A percentile compares a stretch with the other conserved stretches of the same genome.
phyloP scores from a whole-genome alignment of 2,797 vertebrate genomes.

The Apodemus agrarius region DNA sequence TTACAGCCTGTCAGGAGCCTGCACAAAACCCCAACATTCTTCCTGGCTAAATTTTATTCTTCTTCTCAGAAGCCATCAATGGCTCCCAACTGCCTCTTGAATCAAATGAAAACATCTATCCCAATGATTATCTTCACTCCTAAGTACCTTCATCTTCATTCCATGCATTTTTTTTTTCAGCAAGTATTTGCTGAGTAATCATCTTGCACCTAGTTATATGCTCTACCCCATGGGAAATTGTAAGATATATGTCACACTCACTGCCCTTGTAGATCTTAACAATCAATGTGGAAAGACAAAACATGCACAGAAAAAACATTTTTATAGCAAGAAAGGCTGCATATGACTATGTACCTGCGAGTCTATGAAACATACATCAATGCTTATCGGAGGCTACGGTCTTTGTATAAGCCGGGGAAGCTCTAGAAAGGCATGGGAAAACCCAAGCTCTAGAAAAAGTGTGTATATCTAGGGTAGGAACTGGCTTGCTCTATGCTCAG shows the following conservation, averaged over 20 bases:
- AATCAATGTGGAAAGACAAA: slow-evolving; percentile 52
- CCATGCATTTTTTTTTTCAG: neutral
- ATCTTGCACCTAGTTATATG: slow-evolving; percentile 17
- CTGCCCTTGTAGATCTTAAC: slow-evolving; percentile 25
- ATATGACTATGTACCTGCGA: neutral
- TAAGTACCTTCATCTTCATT: slow-evolving; percentile 61
- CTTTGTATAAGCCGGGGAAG: neutral
- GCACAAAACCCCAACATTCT: slow-evolving; percentile 27
- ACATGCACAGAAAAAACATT: slow-evolving; percentile 27
- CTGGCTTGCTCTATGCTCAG: neutral
- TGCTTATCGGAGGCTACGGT: neutral
- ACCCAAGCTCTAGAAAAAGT: neutral
- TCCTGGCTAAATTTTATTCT: slow-evolving; percentile 57
- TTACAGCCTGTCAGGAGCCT: slow-evolving; percentile 52
- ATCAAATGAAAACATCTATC: slow-evolving; percentile 68
- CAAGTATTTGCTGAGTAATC: slow-evolving; percentile 62
- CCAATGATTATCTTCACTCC: slow-evolving; percentile 58
- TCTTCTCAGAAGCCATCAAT: slow-evolving; percentile 60
- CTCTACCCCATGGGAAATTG: slow-evolving; percentile 17
- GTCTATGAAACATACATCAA: neutral
- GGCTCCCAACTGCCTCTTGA: slow-evolving; percentile 68
- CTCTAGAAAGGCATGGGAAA: neutral
- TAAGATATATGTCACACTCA: slow-evolving; percentile 10
- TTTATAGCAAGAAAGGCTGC: neutral
- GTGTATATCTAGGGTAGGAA: neutral